These are phyloP conservation scores for Phodopus roborovskii DNA, from an alignment of 2,113 vertebrate genomes.

Conservation along the genomic window DNA sequence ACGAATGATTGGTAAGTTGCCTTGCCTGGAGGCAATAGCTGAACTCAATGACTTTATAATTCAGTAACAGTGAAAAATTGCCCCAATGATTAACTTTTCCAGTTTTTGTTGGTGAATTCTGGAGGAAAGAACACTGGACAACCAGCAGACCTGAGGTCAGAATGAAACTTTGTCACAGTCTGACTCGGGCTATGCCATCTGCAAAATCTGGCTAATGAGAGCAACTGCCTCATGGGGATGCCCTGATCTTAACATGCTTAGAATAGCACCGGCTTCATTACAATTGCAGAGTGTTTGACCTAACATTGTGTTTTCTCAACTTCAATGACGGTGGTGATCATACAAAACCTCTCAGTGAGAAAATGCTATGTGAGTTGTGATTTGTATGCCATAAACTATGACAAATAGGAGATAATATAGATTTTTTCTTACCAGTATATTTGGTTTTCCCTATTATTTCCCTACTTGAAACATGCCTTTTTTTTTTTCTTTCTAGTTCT, in stretches of 20 bases:
- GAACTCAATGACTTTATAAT: not conserved
- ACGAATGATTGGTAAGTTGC: slow-evolving; percentile 11
- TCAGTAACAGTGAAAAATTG: not conserved
- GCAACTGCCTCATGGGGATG: not conserved
- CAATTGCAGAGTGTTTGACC: not conserved
- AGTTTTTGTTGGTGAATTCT: not conserved
- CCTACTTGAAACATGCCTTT: not conserved
- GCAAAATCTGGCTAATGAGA: not conserved
- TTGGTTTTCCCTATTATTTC: not conserved
- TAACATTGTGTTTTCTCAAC: slow-evolving; percentile 30
- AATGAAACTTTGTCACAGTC: not conserved
- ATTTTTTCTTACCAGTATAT: not conserved
- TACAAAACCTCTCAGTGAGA: not conserved
- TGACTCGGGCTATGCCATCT: not conserved
- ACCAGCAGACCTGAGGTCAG: not conserved
- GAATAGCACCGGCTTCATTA: not conserved
- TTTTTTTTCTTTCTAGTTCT: not conserved
- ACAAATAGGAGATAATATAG: not conserved
- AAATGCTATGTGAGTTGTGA: not conserved
- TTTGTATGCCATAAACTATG: not conserved
- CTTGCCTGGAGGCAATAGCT: not conserved
- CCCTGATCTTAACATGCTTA: not conserved
- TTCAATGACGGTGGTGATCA: slow-evolving; percentile 7
- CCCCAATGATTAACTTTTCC: not conserved
- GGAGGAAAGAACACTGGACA: not conserved